Evolutionary conservation across 2,113 vertebrate genomes (phyloP).

Genomic region (Callospermophilus lateralis): DNA sequence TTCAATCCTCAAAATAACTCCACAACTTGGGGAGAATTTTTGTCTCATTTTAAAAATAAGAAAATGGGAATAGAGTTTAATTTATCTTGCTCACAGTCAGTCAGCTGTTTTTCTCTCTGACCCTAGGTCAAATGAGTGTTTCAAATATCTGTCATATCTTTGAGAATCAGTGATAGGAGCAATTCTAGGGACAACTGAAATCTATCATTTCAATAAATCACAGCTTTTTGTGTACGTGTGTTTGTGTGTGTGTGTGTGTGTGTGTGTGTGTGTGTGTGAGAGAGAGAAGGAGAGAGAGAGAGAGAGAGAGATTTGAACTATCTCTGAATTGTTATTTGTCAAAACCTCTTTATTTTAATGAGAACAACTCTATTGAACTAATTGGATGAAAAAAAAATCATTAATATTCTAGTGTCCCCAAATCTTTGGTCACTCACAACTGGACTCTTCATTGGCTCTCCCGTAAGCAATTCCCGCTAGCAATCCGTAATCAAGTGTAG

Average conservation of each 20-base stretch:
- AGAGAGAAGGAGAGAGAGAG: too few relatives aligned
- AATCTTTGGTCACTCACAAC: background rate
- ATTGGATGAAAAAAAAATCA: background rate
- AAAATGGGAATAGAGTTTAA: background rate
- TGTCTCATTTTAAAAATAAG: conserved; percentile 2
- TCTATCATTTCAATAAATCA: background rate
- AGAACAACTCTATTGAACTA: background rate
- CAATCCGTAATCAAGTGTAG: background rate
- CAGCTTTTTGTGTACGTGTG: background rate
- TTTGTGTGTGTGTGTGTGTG: too few relatives aligned
- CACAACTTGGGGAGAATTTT: background rate
- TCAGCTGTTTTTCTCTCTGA: background rate
- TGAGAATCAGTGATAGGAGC: background rate
- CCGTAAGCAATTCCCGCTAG: too few relatives aligned
- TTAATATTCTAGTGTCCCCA: background rate
- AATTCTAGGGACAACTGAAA: background rate
- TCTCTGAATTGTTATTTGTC: background rate
- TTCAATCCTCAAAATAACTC: background rate
- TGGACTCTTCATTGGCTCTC: background rate
- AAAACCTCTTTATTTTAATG: background rate
- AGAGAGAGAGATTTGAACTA: background rate
- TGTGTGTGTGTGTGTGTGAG: too few relatives aligned
- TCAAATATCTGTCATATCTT: background rate
- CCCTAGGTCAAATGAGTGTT: background rate
- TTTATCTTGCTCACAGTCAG: background rate